phyloP scores from a whole-genome alignment of 2,888 invertebrate species.

The Thyatira batis region DNA sequence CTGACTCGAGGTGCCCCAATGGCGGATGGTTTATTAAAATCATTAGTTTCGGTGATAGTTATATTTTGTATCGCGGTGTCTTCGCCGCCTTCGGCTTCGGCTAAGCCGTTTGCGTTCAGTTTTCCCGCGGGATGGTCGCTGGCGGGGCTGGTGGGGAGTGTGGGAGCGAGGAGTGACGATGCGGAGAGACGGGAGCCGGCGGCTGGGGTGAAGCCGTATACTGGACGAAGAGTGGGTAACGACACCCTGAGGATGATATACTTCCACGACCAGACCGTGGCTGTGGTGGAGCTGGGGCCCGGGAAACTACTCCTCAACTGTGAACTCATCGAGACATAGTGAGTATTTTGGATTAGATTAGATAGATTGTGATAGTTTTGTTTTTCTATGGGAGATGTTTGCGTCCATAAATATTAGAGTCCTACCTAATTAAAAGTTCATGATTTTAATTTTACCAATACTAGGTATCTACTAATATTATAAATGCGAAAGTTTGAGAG shows the following conservation, averaged over 20 bases:
- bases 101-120: constrained; percentile 74
- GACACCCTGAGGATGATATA: constrained; percentile 89
- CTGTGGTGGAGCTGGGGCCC: constrained; percentile 89
- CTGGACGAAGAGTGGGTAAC: constrained; percentile 84
- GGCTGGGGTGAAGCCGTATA: constrained; percentile 82
- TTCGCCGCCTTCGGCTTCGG: constrained; percentile 71
- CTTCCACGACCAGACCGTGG: constrained; percentile 91
- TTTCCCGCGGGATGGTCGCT: constrained; percentile 77
- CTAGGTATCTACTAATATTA: too few species aligned
- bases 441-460: too few species aligned
- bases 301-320: constrained; percentile 88
- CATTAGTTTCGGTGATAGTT: constrained; percentile 66
- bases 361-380: too few species aligned
- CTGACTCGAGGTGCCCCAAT: constrained; percentile 65
- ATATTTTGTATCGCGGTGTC: constrained; percentile 73
- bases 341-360: too few species aligned
- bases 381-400: too few species aligned
- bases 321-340: constrained; percentile 93
- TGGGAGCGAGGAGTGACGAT: constrained; percentile 61
- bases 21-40: constrained; percentile 69
- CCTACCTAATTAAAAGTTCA: too few species aligned
- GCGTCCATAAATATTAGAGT: too few species aligned
- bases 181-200: constrained; percentile 57
- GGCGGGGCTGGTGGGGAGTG: constrained; percentile 69
- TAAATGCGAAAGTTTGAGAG: too few species aligned